Percentiles rank a stretch among this genome's conserved stretches.
These are phyloP conservation scores for Ctenopoma kingsleyae DNA, from an alignment of 2,797 vertebrate genomes.

Conservation along the genomic window DNA sequence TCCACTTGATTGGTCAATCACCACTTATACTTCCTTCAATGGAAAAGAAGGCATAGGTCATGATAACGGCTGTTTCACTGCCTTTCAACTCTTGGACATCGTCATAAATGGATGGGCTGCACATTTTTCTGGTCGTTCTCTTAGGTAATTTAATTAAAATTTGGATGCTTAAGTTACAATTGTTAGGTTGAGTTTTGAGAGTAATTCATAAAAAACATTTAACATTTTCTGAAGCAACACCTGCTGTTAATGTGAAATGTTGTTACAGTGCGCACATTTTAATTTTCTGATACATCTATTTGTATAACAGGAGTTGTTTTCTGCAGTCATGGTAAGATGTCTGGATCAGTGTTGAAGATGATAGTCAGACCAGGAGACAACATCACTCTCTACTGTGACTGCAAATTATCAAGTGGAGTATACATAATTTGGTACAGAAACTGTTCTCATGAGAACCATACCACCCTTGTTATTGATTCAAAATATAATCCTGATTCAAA, in stretches of 20 bases:
- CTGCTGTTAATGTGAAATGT: neutral
- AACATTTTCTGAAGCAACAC: rapidly evolving
- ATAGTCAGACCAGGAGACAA: slow-evolving; percentile 30
- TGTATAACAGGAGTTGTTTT: slow-evolving; percentile 32
- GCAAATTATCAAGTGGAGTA: neutral
- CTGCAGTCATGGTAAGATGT: neutral
- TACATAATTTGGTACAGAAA: slow-evolving; percentile 52
- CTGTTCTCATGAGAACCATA: slow-evolving; percentile 56
- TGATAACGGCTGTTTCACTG: neutral
- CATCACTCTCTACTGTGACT: slow-evolving; percentile 53
- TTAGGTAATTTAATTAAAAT: slow-evolving; percentile 8
- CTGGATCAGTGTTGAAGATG: slow-evolving; percentile 14
- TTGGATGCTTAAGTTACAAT: neutral
- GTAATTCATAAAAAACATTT: neutral
- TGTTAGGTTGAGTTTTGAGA: neutral
- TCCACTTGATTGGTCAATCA: slow-evolving; percentile 37
- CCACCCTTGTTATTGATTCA: slow-evolving; percentile 43
- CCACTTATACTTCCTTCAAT: slow-evolving; percentile 19
- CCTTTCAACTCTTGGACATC: slow-evolving; percentile 1
- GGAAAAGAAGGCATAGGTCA: slow-evolving; percentile 2
- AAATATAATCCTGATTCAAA: too few relatives aligned
- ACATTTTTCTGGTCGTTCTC: neutral
- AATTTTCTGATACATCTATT: neutral
- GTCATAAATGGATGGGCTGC: slow-evolving; percentile 19
- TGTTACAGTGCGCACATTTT: neutral